phyloP scores from a whole-genome alignment of 1,140 invertebrate genomes.

The Theocolax elegans region DNA sequence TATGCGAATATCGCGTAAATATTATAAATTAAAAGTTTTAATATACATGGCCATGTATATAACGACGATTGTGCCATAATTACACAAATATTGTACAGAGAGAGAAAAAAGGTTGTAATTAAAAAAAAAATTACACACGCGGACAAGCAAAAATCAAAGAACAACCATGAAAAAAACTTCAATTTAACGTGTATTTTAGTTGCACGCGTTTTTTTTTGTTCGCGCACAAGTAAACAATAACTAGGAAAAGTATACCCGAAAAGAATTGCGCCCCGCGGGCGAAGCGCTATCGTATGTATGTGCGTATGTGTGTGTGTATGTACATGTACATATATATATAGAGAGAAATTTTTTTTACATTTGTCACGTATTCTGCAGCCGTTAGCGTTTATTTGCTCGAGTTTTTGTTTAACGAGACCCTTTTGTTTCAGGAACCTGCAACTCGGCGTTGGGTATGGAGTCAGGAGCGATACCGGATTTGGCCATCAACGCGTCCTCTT shows the following conservation, averaged over 20 bases:
- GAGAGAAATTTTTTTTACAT: constrained; percentile 7
- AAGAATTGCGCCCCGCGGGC: constrained; percentile 13
- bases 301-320: too few relatives aligned
- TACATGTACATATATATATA: too few relatives aligned
- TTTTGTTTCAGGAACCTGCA: constrained; percentile 71
- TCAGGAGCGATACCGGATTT: constrained; percentile 74
- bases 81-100: too few relatives aligned
- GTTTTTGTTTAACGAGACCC: constrained; percentile 33
- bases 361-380: not conserved
- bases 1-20: too few relatives aligned
- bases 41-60: too few relatives aligned
- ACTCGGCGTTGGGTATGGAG: constrained; percentile 75
- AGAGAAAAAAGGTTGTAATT: too few relatives aligned
- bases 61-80: too few relatives aligned
- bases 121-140: not conserved
- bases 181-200: too few relatives aligned
- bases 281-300: not conserved
- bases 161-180: not conserved
- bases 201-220: constrained; percentile 5
- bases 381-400: constrained; percentile 23
- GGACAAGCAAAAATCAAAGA: too few relatives aligned
- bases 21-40: too few relatives aligned
- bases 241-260: not conserved
- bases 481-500: constrained; percentile 74
- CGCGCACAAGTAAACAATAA: constrained; percentile 12